Base-by-base conservation (phyloP, 2,888 invertebrate genomes). In the Ganaspis brasiliensis region DNA sequence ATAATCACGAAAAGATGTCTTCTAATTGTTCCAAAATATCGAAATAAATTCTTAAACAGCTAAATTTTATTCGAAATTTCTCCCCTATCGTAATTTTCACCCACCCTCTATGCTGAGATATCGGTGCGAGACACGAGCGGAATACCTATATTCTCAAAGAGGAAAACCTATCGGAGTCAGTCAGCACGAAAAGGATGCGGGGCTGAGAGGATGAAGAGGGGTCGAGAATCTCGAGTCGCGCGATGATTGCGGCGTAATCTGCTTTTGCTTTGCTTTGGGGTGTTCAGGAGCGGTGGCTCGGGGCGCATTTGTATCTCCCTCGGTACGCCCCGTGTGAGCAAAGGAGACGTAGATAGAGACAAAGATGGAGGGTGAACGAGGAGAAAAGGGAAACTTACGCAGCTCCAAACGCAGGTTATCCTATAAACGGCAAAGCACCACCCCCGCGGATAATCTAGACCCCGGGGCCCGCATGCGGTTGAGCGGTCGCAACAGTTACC, bases 221-320 rank as follows among this genome's bases (percentile, higher is more conserved):
- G 21, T 63, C 40, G 63, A n/a, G 75, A 59, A 73, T 79, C 77
- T 82, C 80, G 84, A 82, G 84, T 87, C 74, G 83, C 78, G 81
- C 83, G 83, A 82, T 91, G 89, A 91, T 90, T 91, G 91, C 89
- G 85, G 81, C 84, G 84, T 91, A 91, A 91, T 91, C 90, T 90
- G 87, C 88, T 90, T 91, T 89, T 81, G 88, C 85, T 88, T 87
- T 86, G 87, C 85, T 85, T 86, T 85, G 77, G 73, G 45, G 67
- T 75, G 74, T 79, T 77, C 77, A 74, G 79, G 74, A 73, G 73
- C 77, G 77, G 81, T 81, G 76, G 85, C 87, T 84, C 49, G 80
- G 72, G 83, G 83, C 84, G 80, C 82, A 76, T 75, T 83, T 78
- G 75, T 75, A 79, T 83, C 76, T 83, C 78, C 40, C 19, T 59